Evolutionary conservation across 2,888 invertebrate genomes (phyloP).

Genomic region (Cynaeus angustus): DNA sequence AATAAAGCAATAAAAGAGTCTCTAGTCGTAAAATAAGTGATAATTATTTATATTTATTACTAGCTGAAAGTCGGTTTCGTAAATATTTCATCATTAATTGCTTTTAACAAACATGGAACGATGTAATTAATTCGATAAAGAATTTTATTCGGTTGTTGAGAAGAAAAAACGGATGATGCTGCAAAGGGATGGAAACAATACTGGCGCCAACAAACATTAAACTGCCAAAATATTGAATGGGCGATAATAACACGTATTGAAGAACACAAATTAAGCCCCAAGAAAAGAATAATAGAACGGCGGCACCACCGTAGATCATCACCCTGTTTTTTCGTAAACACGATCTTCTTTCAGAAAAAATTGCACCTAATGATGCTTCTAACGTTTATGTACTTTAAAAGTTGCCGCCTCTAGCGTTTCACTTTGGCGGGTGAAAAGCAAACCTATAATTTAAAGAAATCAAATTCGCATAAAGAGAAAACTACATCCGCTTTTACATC

Average conservation of each 20-base stretch:
- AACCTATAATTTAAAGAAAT: conserved; percentile 10
- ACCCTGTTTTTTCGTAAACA: conserved; percentile 53
- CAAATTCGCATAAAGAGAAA: conserved; percentile 10
- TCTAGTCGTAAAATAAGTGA: conserved; percentile 59
- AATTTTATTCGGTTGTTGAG: conserved; percentile 37
- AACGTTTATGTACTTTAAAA: conserved; percentile 43
- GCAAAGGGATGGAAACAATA: conserved; percentile 51
- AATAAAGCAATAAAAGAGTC: conserved; percentile 61
- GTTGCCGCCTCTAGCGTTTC: background rate
- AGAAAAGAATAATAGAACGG: conserved; percentile 56
- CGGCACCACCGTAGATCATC: conserved; percentile 56
- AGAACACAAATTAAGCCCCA: conserved; percentile 53
- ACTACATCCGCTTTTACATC: conserved; percentile 5
- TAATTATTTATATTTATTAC: conserved; percentile 60
- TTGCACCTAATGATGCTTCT: conserved; percentile 56
- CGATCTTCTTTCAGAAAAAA: conserved; percentile 52
- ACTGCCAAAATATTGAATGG: conserved; percentile 62
- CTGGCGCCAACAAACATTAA: conserved; percentile 60
- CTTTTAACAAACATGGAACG: conserved; percentile 52
- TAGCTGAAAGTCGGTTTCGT: conserved; percentile 54
- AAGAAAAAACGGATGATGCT: background rate
- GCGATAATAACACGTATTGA: conserved; percentile 60
- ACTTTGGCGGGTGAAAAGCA: conserved; percentile 1
- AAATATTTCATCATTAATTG: conserved; percentile 58
- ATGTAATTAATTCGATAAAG: conserved; percentile 53